These are phyloP conservation scores for Oreortyx pictus DNA, from an alignment of 2,797 vertebrate genomes.

Conservation along the genomic window DNA sequence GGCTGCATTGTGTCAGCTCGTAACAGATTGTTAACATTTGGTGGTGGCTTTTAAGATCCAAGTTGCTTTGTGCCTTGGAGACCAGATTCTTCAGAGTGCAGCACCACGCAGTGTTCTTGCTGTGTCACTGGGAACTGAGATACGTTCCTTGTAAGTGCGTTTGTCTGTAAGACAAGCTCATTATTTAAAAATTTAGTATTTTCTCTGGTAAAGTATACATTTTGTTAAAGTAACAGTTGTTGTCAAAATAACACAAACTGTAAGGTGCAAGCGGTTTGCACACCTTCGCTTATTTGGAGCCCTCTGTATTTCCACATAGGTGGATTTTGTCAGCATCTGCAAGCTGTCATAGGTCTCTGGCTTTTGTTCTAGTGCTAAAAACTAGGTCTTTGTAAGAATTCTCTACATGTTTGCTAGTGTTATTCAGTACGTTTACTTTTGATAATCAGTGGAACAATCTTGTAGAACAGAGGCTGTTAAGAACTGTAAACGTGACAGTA, in stretches of 20 bases:
- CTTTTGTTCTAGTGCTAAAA: not conserved
- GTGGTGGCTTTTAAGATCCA: not conserved
- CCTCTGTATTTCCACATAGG: accelerated
- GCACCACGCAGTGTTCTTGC: not conserved
- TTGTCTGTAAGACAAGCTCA: not conserved
- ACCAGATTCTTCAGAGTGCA: not conserved
- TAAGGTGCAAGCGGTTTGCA: not conserved
- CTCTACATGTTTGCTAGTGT: not conserved
- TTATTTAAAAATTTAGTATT: not conserved
- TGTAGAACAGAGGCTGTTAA: not conserved
- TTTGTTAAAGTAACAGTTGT: not conserved
- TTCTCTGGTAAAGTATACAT: not conserved
- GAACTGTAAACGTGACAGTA: not conserved
- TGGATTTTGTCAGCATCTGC: not conserved
- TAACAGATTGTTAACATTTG: conserved; percentile 52
- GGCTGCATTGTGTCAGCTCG: not conserved
- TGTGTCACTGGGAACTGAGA: not conserved
- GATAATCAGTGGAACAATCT: not conserved
- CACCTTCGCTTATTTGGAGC: not conserved
- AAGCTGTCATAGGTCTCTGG: not conserved
- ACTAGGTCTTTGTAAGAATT: not conserved
- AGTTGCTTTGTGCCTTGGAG: not conserved
- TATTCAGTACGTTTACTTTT: not conserved
- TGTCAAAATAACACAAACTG: not conserved
- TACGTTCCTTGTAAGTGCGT: not conserved